These are phyloP conservation scores for Zelostemma sp. DNA, from an alignment of 1,140 invertebrate species.

Conservation along the genomic window DNA sequence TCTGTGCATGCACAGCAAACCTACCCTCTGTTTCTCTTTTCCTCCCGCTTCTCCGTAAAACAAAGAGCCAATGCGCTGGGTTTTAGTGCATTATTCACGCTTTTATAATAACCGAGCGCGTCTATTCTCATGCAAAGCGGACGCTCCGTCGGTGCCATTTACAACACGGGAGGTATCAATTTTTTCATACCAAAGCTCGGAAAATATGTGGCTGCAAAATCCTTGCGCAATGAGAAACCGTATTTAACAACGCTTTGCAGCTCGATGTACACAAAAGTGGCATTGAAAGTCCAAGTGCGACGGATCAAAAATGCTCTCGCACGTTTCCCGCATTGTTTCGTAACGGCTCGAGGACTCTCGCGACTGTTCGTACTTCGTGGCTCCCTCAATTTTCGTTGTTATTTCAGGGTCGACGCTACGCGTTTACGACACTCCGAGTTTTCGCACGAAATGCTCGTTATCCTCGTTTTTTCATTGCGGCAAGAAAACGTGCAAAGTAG, in stretches of 20 bases:
- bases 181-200: conserved; percentile 25
- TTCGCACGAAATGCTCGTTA: neutral
- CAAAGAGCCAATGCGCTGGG: conserved; percentile 35
- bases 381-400: too few relatives aligned
- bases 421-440: too few relatives aligned
- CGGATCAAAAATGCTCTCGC: neutral
- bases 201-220: conserved; percentile 18
- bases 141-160: conserved; percentile 27
- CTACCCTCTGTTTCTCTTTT: conserved; percentile 9
- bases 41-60: conserved; percentile 34
- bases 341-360: conserved; percentile 23
- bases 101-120: conserved; percentile 46
- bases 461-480: neutral
- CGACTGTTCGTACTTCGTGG: neutral
- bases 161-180: conserved; percentile 37
- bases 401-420: too few relatives aligned
- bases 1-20: conserved; percentile 19
- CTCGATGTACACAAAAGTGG: conserved; percentile 27
- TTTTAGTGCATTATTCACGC: conserved; percentile 40
- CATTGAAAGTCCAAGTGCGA: conserved; percentile 30
- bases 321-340: conserved; percentile 32
- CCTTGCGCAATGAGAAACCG: conserved; percentile 16
- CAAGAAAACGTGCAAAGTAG: too few relatives aligned
- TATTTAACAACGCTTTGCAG: conserved; percentile 29
- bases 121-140: conserved; percentile 51